A percentile compares a stretch with the other conserved stretches of the same genome.
phyloP scores from a whole-genome alignment of 2,888 invertebrate genomes.

The Tethea ocularis region DNA sequence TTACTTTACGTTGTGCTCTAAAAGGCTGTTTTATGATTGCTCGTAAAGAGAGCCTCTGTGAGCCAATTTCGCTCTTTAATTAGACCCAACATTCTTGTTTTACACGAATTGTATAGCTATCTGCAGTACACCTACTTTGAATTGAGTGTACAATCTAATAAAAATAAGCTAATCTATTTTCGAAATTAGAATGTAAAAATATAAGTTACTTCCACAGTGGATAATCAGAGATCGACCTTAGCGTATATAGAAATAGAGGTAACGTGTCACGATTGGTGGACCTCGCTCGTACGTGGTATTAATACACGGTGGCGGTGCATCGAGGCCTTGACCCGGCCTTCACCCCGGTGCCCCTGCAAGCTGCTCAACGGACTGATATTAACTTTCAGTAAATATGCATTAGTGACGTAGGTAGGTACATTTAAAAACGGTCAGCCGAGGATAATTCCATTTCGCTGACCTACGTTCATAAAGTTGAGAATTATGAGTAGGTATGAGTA shows the following conservation, averaged over 20 bases:
- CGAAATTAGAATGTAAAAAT: neutral
- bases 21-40: conserved; percentile 75
- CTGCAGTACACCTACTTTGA: conserved; percentile 16
- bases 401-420: conserved; percentile 28
- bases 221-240: conserved; percentile 26
- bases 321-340: conserved; percentile 72
- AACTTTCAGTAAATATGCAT: conserved; percentile 43
- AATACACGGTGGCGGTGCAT: conserved; percentile 53
- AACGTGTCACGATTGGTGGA: conserved; percentile 42
- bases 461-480: neutral
- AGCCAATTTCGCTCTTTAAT: conserved; percentile 76
- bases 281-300: conserved; percentile 41
- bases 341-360: conserved; percentile 31
- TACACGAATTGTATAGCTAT: conserved; percentile 42
- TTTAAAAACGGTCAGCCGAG: conserved; percentile 27
- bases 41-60: conserved; percentile 66
- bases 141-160: neutral
- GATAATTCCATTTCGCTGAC: conserved; percentile 36
- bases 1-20: conserved; percentile 66
- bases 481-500: neutral
- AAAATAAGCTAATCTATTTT: neutral
- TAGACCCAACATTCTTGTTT: conserved; percentile 67
- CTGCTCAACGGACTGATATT: conserved; percentile 21
- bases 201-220: neutral
- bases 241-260: conserved; percentile 48